Evolutionary conservation across 2,797 vertebrate genomes (phyloP), one percentile per base, ranked within the genome.

Genomic region (Jordanella pulchra): DNA sequence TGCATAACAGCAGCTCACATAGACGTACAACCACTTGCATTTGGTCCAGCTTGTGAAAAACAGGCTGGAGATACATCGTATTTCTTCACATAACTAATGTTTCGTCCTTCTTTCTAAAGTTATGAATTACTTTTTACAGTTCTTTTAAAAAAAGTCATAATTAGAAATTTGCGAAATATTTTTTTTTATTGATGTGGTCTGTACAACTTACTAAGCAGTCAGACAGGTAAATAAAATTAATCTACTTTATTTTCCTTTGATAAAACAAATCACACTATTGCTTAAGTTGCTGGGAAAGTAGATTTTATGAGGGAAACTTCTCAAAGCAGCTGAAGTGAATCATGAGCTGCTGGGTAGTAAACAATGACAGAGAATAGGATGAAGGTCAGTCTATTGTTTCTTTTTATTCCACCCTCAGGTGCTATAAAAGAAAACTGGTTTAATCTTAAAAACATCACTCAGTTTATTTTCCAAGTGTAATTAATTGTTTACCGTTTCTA

Each of bases 331-430:
- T 15, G 65, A 65, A 51, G 58, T 82, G 71, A 84, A 60, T 78
- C 64, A 86, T 70, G 58, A 73, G 47, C 17, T 10, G 30, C 47
- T 18, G 67, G 63, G 72, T 67, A 27, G 76, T 67, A 63, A 84
- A 83, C 53, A 83, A 64, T 67, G 70, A n/a, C 3, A 61, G 39
- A 69, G 74, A 60, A 67, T 48, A 42, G 35, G 75, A 23, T 81
- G 75, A 82, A 84, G 75, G 81, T 80, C 68, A 73, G 64, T 35
- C 42, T 69, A 15, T 70, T 25, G 75, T 72, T 83, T 71, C 71
- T 83, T 1, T 72, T 68, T 27, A 78, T 63, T 61, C 65, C 66
- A 67, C 77, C 72, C 79, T 67, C 76, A 74, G 67, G 72, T 71
- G 73, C 71, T 15, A 42, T 63, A 42, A 69, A 39, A 58, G 55